Percentiles rank a stretch among this genome's conserved stretches.
Conservation (phyloP, 2,888 invertebrate genomes). For the Junonia oenone region DNA sequence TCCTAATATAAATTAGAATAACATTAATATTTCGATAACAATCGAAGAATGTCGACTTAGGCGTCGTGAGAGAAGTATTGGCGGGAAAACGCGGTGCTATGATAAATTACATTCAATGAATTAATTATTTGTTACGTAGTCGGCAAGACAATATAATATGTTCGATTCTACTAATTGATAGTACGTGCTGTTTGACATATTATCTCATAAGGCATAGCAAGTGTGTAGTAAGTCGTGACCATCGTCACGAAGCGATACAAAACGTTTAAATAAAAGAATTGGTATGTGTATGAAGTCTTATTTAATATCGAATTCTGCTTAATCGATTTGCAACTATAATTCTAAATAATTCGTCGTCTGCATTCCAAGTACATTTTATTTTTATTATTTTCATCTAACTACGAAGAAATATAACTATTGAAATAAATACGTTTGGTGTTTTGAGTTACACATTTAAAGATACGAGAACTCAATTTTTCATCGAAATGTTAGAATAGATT, state of each 20-base stretch:
- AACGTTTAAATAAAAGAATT: constrained; percentile 19
- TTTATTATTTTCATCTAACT: background rate
- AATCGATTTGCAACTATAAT: constrained; percentile 26
- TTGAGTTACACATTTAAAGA: no score
- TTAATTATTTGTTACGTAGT: background rate
- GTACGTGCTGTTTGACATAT: constrained; percentile 8
- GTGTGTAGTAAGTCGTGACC: constrained; percentile 41
- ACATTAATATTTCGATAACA: background rate
- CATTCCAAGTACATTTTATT: background rate
- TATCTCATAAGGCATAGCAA: constrained; percentile 12
- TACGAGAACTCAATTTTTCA: no score
- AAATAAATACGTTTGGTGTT: background rate
- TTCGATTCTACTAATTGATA: constrained; percentile 15
- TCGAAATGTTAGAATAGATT: no score
- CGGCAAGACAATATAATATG: constrained; percentile 4
- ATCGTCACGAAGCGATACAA: constrained; percentile 35
- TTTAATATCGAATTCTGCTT: constrained; percentile 24
- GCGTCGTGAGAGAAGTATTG: constrained; percentile 9
- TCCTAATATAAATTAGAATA: no score
- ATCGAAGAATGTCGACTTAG: background rate
- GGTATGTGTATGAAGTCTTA: constrained; percentile 22
- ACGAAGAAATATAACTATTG: background rate
- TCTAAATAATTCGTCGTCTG: constrained; percentile 9
- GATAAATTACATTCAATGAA: background rate
- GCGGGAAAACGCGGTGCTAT: constrained; percentile 13